Evolutionary conservation across 2,888 invertebrate species (phyloP).

Genomic region (Ecdyonurus torrentis): DNA sequence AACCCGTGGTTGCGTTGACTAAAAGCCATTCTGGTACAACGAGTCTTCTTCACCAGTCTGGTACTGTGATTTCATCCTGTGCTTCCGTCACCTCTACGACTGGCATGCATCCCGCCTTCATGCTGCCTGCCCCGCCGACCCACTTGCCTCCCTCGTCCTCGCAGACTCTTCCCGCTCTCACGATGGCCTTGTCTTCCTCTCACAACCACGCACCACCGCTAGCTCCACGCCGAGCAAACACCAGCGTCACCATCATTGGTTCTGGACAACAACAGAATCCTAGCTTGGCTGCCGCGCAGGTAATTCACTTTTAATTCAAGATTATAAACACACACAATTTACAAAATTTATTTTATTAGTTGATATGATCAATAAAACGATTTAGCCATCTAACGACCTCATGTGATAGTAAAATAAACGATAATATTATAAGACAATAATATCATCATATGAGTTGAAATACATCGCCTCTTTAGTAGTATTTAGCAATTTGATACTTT

Average conservation of each 20-base stretch:
- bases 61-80: constrained; percentile 8
- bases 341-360: not conserved
- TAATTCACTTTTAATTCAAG: constrained; percentile 10
- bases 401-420: no score
- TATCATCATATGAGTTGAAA: no score
- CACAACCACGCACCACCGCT: constrained; percentile 9
- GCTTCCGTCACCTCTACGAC: constrained; percentile 8
- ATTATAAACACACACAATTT: not conserved
- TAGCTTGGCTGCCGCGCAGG: constrained; percentile 19
- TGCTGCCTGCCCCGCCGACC: constrained; percentile 6
- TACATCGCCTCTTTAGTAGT: no score
- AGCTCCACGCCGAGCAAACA: constrained; percentile 50
- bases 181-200: constrained; percentile 35
- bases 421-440: no score
- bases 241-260: constrained; percentile 53
- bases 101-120: constrained; percentile 8
- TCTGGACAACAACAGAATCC: constrained; percentile 29
- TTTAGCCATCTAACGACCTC: no score
- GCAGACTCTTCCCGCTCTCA: constrained; percentile 45
- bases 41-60: constrained; percentile 9
- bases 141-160: constrained; percentile 21
- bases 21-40: constrained; percentile 6
- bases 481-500: no score
- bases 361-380: not conserved
- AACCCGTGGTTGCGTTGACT: not conserved